These are phyloP conservation scores for Xestia xanthographa DNA, from an alignment of 2,888 invertebrate genomes.

Conservation along the genomic window DNA sequence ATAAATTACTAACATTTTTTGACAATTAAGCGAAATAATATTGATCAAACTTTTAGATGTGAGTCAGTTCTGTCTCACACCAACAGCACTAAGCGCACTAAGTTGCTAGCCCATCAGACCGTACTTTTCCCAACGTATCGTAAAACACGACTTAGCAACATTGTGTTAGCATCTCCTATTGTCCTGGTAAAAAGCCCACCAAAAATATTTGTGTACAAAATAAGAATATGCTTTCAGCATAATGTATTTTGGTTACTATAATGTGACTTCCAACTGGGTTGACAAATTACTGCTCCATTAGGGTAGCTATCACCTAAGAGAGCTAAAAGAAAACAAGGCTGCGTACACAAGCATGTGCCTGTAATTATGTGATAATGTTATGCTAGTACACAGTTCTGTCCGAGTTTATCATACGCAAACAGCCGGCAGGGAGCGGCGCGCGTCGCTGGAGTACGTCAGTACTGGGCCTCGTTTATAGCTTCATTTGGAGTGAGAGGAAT, in stretches of 20 bases:
- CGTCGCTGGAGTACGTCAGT: neutral
- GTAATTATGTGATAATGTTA: slow-evolving; percentile 64
- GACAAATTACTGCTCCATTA: slow-evolving; percentile 11
- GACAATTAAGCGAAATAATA: neutral
- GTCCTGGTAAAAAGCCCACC: slow-evolving; percentile 10
- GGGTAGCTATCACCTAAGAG: neutral
- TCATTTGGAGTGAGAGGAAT: slow-evolving; percentile 24
- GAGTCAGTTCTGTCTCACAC: neutral
- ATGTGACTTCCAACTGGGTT: neutral
- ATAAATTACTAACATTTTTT: too few species aligned
- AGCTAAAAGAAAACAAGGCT: slow-evolving; percentile 23
- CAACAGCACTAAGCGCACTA: neutral
- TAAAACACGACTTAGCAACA: slow-evolving; percentile 21
- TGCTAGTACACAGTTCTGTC: slow-evolving; percentile 48
- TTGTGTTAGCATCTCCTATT: slow-evolving; percentile 15
- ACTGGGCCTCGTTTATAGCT: slow-evolving; percentile 34
- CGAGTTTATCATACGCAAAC: slow-evolving; percentile 64
- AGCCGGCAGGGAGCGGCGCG: slow-evolving; percentile 20
- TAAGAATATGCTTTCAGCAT: slow-evolving; percentile 17
- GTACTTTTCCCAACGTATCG: slow-evolving; percentile 20
- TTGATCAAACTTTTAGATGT: neutral
- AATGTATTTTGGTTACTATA: slow-evolving; percentile 14
- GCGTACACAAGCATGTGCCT: slow-evolving; percentile 11
- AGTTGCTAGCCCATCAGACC: neutral
- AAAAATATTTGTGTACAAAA: slow-evolving; percentile 21